Conservation (phyloP, 2,113 vertebrate species). For the Empidonax alnorum region DNA sequence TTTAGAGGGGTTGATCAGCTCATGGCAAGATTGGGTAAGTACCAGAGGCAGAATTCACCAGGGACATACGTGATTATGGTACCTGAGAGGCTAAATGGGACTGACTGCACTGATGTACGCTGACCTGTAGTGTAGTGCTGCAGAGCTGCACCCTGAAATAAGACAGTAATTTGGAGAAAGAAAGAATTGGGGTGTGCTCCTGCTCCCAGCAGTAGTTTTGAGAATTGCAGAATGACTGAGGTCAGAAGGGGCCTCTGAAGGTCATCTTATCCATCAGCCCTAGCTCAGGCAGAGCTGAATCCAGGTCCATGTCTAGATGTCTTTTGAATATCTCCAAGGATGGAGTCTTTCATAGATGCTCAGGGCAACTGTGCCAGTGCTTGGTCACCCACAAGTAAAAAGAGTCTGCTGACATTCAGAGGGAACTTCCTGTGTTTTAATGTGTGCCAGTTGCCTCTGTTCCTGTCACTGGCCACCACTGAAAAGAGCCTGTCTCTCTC, state of each 20-base stretch:
- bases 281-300: not conserved
- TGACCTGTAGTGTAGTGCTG: rapidly evolving
- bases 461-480: not conserved
- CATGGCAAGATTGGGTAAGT: not conserved
- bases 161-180: not conserved
- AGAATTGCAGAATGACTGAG: not conserved
- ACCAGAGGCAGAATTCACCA: not conserved
- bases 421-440: not conserved
- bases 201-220: not conserved
- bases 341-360: not conserved
- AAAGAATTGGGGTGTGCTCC: not conserved
- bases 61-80: rapidly evolving
- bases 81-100: not conserved
- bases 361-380: not conserved
- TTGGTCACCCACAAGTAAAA: not conserved
- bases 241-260: not conserved
- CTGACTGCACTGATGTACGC: not conserved
- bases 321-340: not conserved
- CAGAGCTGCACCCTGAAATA: not conserved
- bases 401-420: not conserved
- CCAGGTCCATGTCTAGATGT: not conserved
- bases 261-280: rapidly evolving
- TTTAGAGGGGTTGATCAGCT: not conserved
- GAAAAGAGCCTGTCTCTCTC: not conserved
- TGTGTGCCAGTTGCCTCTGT: not conserved